These are phyloP conservation scores for Xenopus laevis DNA, from an alignment of 2,113 vertebrate species.

Conservation along the genomic window DNA sequence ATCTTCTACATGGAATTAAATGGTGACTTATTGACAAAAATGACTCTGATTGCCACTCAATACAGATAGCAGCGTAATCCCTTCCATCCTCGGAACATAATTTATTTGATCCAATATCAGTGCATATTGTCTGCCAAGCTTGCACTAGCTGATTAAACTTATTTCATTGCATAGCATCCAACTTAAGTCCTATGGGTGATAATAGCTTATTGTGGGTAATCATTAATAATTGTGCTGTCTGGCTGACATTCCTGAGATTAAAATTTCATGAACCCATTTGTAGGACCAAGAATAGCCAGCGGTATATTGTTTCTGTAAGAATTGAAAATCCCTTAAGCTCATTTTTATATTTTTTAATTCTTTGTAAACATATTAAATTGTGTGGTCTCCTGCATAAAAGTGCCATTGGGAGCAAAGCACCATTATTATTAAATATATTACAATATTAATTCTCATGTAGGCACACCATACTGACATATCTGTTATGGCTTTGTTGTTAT, in stretches of 20 bases:
- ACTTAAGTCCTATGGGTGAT: conserved; percentile 23
- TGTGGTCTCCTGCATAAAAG: neutral
- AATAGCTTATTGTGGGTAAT: conserved; percentile 14
- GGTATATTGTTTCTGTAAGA: neutral
- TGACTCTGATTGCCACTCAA: conserved; percentile 29
- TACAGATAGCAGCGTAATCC: conserved; percentile 1
- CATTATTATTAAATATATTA: neutral
- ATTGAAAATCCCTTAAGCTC: neutral
- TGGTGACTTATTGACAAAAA: conserved; percentile 34
- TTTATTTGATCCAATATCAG: conserved; percentile 38
- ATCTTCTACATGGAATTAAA: conserved; percentile 39
- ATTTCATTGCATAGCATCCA: conserved; percentile 31
- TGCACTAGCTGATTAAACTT: conserved; percentile 32
- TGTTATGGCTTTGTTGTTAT: too few species aligned
- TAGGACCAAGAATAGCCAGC: neutral
- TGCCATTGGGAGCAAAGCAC: neutral
- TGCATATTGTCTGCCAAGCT: conserved; percentile 8
- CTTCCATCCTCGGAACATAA: conserved; percentile 30
- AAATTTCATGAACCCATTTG: neutral
- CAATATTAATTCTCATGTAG: too few species aligned
- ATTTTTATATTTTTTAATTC: neutral
- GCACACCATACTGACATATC: too few species aligned
- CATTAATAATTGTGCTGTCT: conserved; percentile 27
- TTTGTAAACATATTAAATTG: neutral
- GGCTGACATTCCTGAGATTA: conserved; percentile 7